Percentiles rank a stretch among this genome's conserved stretches.
These are phyloP conservation scores for Calameuta pallipes DNA, from an alignment of 2,888 invertebrate species.

Conservation along the genomic window DNA sequence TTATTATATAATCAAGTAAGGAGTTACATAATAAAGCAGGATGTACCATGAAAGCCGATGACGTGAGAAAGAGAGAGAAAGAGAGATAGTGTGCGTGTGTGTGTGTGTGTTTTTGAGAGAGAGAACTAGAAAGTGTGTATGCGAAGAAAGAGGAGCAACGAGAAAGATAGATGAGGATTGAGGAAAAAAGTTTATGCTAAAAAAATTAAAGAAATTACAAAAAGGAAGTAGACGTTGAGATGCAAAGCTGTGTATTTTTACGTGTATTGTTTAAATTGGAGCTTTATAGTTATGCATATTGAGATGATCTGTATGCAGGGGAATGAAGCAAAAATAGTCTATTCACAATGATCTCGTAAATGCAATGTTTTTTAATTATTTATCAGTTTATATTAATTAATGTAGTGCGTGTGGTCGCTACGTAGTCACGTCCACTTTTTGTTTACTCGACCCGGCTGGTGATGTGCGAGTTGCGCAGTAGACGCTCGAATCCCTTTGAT, in stretches of 20 bases:
- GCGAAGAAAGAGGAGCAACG: background rate
- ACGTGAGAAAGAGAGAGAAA: background rate
- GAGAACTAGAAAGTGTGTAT: slow-evolving; percentile 13
- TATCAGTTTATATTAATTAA: background rate
- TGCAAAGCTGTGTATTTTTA: background rate
- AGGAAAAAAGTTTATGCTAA: slow-evolving; percentile 9
- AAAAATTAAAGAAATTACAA: slow-evolving; percentile 17
- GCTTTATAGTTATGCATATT: background rate
- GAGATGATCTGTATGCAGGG: background rate
- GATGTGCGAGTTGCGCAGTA: background rate
- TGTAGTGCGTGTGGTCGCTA: background rate
- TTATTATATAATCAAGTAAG: slow-evolving; percentile 42
- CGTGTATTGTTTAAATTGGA: background rate
- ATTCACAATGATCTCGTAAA: background rate
- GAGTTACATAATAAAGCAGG: slow-evolving; percentile 19
- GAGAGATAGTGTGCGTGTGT: background rate
- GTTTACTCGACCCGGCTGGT: background rate
- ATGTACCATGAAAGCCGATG: slow-evolving; percentile 15
- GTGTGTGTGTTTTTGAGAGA: background rate
- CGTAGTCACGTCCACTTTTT: background rate
- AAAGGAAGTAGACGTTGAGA: slow-evolving; percentile 1
- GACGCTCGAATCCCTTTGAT: background rate
- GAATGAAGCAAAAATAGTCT: background rate
- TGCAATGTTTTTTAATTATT: background rate
- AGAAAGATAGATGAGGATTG: slow-evolving; percentile 6